Percentiles rank a stretch among this genome's conserved stretches.
phyloP scores from a whole-genome alignment of 2,797 vertebrate genomes.

The Remorina albescens region DNA sequence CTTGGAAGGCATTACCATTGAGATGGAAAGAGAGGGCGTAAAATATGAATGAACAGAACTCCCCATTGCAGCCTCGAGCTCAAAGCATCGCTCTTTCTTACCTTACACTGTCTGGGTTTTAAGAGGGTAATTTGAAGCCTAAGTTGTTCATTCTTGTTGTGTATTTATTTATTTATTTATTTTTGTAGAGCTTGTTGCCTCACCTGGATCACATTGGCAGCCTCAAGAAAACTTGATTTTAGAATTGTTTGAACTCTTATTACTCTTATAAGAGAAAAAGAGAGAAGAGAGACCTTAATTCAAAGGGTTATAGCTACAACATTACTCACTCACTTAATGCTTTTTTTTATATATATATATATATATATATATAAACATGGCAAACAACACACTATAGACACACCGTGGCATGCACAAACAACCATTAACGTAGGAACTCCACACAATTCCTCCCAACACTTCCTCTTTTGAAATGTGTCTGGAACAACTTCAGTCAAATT shows the following conservation, averaged over 20 bases:
- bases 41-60: slow-evolving; percentile 81
- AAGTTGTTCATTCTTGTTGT: slow-evolving; percentile 16
- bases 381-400: neutral
- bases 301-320: neutral
- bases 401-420: neutral
- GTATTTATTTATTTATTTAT: no score
- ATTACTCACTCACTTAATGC: neutral
- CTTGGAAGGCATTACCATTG: slow-evolving; percentile 69
- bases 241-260: neutral
- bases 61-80: slow-evolving; percentile 42
- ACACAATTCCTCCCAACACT: neutral
- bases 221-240: slow-evolving; percentile 2
- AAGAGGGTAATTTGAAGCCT: slow-evolving; percentile 28
- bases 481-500: neutral
- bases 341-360: neutral
- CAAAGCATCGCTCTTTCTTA: slow-evolving; percentile 27
- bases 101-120: slow-evolving; percentile 43
- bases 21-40: slow-evolving; percentile 69
- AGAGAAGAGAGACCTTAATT: neutral
- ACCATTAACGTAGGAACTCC: neutral
- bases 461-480: slow-evolving; percentile 1
- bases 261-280: no score
- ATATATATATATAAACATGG: neutral
- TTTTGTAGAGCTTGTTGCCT: slow-evolving; percentile 18
- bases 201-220: slow-evolving; percentile 7